Evolutionary conservation across 2,113 vertebrate species (phyloP).

Genomic region (Phylloscopus trochilus): DNA sequence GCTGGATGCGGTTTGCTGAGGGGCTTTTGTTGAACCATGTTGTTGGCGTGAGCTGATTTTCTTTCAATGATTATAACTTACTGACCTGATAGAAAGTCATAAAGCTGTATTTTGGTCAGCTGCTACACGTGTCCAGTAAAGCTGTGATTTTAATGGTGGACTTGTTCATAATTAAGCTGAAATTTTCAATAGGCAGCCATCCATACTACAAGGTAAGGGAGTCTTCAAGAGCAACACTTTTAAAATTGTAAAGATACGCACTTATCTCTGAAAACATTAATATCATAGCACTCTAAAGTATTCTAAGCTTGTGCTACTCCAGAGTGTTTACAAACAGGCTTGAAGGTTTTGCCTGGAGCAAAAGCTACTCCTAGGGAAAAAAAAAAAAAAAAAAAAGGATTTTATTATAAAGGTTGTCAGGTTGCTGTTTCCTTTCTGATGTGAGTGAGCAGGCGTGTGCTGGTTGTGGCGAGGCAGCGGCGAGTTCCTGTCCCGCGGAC

Average conservation of each 20-base stretch:
- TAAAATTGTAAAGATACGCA: not conserved
- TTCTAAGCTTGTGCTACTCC: not conserved
- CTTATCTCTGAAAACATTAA: not conserved
- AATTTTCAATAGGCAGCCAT: not conserved
- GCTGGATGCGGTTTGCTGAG: not conserved
- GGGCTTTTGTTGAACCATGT: not conserved
- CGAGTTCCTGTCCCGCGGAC: rapidly evolving
- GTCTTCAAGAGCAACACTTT: not conserved
- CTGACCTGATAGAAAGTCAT: not conserved
- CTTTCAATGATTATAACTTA: not conserved
- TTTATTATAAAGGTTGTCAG: not conserved
- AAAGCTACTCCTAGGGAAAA: not conserved
- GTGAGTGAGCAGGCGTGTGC: rapidly evolving
- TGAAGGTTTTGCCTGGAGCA: not conserved
- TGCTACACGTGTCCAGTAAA: not conserved
- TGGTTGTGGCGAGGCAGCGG: rapidly evolving
- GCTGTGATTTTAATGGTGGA: not conserved
- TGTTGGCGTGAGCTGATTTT: not conserved
- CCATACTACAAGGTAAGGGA: not conserved
- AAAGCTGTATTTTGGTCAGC: not conserved
- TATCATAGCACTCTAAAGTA: not conserved
- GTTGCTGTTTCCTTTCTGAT: not conserved
- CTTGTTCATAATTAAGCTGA: not conserved
- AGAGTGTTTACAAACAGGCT: not conserved
- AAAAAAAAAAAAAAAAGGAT: not conserved